Conservation (phyloP, 2,113 vertebrate species). For the Choloepus hoffmanni region DNA sequence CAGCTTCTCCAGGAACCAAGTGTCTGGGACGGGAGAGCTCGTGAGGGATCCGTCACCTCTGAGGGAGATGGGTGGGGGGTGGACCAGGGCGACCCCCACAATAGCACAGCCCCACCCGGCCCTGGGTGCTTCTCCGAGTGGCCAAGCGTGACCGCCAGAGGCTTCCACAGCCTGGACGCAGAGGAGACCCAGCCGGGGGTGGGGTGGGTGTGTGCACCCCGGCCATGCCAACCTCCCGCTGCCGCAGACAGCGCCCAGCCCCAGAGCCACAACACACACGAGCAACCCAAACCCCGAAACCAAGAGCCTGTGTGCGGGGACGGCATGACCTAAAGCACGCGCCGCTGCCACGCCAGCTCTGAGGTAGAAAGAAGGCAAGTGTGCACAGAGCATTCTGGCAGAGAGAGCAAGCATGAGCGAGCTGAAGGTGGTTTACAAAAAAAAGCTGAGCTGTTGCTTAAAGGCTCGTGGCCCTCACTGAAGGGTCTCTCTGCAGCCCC, state of each 20-base stretch:
- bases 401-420: background rate
- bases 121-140: too few species aligned
- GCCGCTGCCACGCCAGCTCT: conserved; percentile 67
- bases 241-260: background rate
- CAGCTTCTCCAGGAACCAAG: background rate
- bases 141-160: too few species aligned
- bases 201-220: fast-evolving
- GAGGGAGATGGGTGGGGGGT: background rate
- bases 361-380: conserved; percentile 87
- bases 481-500: background rate
- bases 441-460: background rate
- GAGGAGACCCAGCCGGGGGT: too few species aligned
- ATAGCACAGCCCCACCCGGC: too few species aligned
- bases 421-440: background rate
- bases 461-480: background rate
- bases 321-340: background rate
- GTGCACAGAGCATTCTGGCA: background rate
- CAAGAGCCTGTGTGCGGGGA: conserved; percentile 30
- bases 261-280: background rate
- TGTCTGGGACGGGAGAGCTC: background rate
- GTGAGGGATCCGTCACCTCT: conserved; percentile 34
- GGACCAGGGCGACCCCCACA: background rate
- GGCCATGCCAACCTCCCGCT: fast-evolving
- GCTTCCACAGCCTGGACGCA: too few species aligned
- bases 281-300: background rate